Evolutionary conservation across 1,140 invertebrate genomes (phyloP), one percentile per base, ranked within the genome.

Genomic region (Pseudoatta argentina): DNA sequence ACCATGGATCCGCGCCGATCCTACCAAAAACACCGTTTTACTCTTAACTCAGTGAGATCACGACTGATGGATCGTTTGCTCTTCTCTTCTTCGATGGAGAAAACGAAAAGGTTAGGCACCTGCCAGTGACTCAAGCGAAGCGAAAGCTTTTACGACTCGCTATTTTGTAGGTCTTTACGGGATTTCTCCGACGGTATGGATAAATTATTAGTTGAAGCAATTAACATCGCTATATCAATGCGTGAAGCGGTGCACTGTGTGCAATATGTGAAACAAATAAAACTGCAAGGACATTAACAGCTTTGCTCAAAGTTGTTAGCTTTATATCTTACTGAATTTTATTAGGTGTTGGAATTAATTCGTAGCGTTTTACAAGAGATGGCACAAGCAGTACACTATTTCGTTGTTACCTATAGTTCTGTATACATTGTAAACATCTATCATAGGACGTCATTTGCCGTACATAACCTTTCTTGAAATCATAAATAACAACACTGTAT

Each of bases 21-120:
- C 57, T 34, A 21, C 39, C 69, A 18, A 83, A 83, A 83, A 83
- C 79, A 83, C 39, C 79, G 69, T 83, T 83, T 83, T 61, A 83
- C 79, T 83, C 67, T 83, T 83, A 83, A 63, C 67, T 14, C 48
- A 63, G 21, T 21, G 67, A 83, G 39, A 75, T 82, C 67, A 24
- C 10, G 34, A 34, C 34, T 39, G 34, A 73, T 2, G 53, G 53
- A 21, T 73, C 79, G 79, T 83, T 83, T 73, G 24, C 57, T 82
- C 67, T 73, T 59, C 39, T 44, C 53, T 21, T 7, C 27, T 5
- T 3, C 63, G 63, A 39, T 2, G 34, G 55, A 73, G 79, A 83
- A 48, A 61, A 59, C n/a, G 69, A 63, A 83, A 82, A 39, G 67
- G 53, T 39, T 61, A 27, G 53, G 12, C 30, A 30, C 48, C 18